These are phyloP conservation scores for Papilio protenor DNA, from an alignment of 2,888 invertebrate genomes.

Conservation along the genomic window DNA sequence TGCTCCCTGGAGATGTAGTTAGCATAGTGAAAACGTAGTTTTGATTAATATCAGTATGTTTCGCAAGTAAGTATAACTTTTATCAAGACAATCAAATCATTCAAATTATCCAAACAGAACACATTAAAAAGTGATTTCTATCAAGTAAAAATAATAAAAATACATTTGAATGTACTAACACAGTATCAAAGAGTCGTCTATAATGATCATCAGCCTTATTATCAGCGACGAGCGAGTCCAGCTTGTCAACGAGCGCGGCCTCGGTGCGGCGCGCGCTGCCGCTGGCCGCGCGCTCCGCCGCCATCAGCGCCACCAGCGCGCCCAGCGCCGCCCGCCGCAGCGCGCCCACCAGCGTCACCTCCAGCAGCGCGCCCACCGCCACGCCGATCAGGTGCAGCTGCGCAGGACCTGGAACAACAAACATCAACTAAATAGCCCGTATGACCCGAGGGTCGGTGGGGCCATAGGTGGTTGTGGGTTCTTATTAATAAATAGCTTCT, in stretches of 20 bases:
- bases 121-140: too few species aligned
- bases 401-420: constrained; percentile 86
- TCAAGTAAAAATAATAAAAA: too few species aligned
- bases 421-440: not conserved
- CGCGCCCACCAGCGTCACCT: constrained; percentile 96
- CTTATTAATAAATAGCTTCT: too few species aligned
- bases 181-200: constrained; percentile 95
- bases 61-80: too few species aligned
- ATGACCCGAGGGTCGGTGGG: too few species aligned
- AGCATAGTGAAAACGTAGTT: constrained; percentile 52
- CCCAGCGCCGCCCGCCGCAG: constrained; percentile 95
- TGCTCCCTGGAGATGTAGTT: constrained; percentile 89
- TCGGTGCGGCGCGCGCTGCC: constrained; percentile 96
- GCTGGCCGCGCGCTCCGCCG: constrained; percentile 92
- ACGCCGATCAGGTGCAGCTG: constrained; percentile 95
- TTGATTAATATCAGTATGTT: not conserved
- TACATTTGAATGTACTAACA: constrained; percentile 87
- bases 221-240: constrained; percentile 96
- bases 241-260: constrained; percentile 96
- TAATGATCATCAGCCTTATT: constrained; percentile 98
- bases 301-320: constrained; percentile 98
- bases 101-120: too few species aligned
- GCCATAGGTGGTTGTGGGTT: too few species aligned
- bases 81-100: too few species aligned
- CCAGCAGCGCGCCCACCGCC: constrained; percentile 96